Evolutionary conservation across 2,888 invertebrate genomes (phyloP).

Genomic region (Ornithoptera priamus): DNA sequence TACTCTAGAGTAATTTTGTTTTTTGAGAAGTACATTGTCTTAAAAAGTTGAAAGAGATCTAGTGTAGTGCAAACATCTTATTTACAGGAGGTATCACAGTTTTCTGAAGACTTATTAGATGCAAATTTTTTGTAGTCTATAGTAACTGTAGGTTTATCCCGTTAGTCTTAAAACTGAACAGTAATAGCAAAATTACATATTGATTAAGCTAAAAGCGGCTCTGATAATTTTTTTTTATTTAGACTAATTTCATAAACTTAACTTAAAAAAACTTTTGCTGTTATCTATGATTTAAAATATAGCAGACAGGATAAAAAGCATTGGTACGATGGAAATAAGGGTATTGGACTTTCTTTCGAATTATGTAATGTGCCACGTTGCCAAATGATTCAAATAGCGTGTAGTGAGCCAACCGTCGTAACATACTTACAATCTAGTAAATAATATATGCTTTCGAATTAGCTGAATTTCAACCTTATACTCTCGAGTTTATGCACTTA

Average conservation of each 20-base stretch:
- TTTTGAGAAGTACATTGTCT: no score
- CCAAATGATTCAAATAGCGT: conserved; percentile 4
- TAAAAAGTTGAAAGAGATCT: no score
- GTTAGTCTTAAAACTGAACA: no score
- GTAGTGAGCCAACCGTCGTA: conserved; percentile 8
- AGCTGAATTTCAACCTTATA: conserved; percentile 5
- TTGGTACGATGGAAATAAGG: neutral
- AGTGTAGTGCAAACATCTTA: no score
- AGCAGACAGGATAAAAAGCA: neutral
- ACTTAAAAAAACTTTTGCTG: no score
- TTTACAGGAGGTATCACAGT: no score
- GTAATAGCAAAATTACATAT: no score
- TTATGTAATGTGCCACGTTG: conserved; percentile 10
- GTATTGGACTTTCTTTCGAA: neutral
- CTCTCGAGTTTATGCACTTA: neutral
- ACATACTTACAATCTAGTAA: conserved; percentile 1
- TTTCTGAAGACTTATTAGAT: no score
- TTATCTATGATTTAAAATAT: neutral
- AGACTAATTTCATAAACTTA: neutral
- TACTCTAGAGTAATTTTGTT: no score
- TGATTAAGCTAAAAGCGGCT: neutral
- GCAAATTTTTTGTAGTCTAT: no score
- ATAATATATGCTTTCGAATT: neutral
- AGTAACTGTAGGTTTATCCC: no score
- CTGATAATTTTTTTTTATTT: neutral